Base-by-base conservation (phyloP, 1,140 invertebrate species). In the Drosophila carrolli region DNA sequence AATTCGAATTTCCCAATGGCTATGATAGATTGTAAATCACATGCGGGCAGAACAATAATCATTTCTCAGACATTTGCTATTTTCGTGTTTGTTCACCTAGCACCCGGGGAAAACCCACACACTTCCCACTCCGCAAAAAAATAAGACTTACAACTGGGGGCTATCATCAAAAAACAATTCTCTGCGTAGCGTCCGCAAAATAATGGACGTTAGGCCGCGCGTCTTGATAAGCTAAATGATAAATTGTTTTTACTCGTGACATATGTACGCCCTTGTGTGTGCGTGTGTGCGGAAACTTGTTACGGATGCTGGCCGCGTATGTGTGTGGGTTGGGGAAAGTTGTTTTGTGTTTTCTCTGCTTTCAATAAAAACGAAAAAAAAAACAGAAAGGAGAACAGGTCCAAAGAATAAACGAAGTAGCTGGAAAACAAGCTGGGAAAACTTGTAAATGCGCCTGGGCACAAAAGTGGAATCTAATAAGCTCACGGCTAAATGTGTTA, bases 381-480 rank as follows among this genome's bases (percentile, higher is more conserved):
- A 46, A 63, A 43, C 19, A 14, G 13, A 29, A 48, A 6, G 13
- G 23, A 32, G 29, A n/a, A n/a, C 47, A 44, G n/a, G 16, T 37
- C 11, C 11, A 35, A 51, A 47, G 38, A 43, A 32, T 32, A 74
- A 75, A 46, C 32, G 23, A 19, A 19, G 37, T 32, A 62, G 51
- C 51, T 50, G 57, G 58, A 47, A 74, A 71, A 85, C 82, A 86
- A 65, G 82, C 74, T 71, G 46, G 59, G 71, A 54, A 88, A 86
- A 86, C 79, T 86, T 86, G 83, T 88, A 86, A 86, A 86, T 81
- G 83, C 83, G 83, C 63, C 62, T 79, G 79, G 83, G 70, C 78
- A 88, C 84, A 89, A 88, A 88, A 88, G 84, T 83, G 83, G 84
- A 88, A 88, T 89, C 84, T 89, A 88, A 88, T 88, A 88, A 88